Conservation (phyloP, 2,797 vertebrate genomes). For the Phoebastria nigripes region DNA sequence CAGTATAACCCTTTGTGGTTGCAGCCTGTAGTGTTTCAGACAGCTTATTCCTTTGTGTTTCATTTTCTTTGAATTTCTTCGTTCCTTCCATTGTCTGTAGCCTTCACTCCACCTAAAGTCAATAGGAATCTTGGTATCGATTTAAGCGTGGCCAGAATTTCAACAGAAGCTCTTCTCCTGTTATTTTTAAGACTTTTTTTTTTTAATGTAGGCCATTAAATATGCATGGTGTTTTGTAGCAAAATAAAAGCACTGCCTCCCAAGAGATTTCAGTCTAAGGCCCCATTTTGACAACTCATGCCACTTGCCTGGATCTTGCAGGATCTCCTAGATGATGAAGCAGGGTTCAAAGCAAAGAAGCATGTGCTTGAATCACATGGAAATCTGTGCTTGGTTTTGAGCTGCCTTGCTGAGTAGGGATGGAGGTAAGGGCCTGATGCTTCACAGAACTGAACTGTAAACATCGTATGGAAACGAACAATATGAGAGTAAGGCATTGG, state of each 20-base stretch:
- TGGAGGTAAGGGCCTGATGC: not conserved
- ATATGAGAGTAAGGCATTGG: not conserved
- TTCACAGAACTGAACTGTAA: not conserved
- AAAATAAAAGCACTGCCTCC: not conserved
- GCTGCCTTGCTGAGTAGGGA: not conserved
- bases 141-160: not conserved
- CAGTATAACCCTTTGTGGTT: not conserved
- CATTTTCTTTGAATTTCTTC: not conserved
- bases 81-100: not conserved
- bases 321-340: not conserved
- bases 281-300: not conserved
- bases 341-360: not conserved
- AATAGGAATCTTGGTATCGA: not conserved
- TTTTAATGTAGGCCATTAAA: not conserved
- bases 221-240: not conserved
- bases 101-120: conserved; percentile 1
- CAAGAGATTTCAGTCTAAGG: not conserved
- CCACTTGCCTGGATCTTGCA: not conserved
- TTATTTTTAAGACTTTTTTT: not conserved
- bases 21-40: not conserved
- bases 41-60: not conserved
- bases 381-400: not conserved
- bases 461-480: not conserved
- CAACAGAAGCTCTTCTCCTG: not conserved
- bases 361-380: not conserved